Evolutionary conservation across 2,797 vertebrate species (phyloP), one percentile per base, ranked within the genome.

Genomic region (Arctocebus calabarensis): DNA sequence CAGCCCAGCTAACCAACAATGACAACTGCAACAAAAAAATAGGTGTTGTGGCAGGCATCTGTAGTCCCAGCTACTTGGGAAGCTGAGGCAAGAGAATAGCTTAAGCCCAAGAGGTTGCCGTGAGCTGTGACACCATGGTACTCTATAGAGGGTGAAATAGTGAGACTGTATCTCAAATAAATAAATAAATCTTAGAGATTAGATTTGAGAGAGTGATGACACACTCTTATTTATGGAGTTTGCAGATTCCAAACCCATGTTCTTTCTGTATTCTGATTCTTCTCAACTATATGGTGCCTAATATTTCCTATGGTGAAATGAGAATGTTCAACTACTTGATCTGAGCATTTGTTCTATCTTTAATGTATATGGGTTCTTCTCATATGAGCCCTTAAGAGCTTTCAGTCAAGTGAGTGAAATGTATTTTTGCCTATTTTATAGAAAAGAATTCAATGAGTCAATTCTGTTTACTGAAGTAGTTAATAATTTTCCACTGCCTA

Each of bases 251-350:
- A 79, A 91, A 74, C n/a, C 9, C 34, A 6, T 59, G 16, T 85
- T 94, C 40, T 84, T 92, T 94, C 68, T 48, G 1, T 64, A 34
- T 85, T 90, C 57, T 79, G 16, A 84, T 85, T 78, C n/a, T 7
- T 85, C 17, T 93, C 20, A 48, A 16, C 40, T 92, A 45, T 20
- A 68, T 40, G 94, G 37, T 88, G 84, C 7, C 32, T 90, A 34
- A 20, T 82, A 59, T 59, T 94, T 94, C 84, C 88, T 94, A 85
- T 55, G 74, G 10, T 71, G 52, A 88, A 90, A 70, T 86, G 13
- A 94, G 14, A 90, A 59, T 64, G 23, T 71, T 92, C 73, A 86
- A 22, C 52, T 88, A 59, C 90, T 55, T 75, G 25, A 90, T 84
- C 48, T 52, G 40, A 88, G 70, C 1, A 20, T 88, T 93, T 96